Evolutionary conservation across 2,888 invertebrate species (phyloP), one percentile per base, ranked within the genome.

Genomic region (Eurois occulta): DNA sequence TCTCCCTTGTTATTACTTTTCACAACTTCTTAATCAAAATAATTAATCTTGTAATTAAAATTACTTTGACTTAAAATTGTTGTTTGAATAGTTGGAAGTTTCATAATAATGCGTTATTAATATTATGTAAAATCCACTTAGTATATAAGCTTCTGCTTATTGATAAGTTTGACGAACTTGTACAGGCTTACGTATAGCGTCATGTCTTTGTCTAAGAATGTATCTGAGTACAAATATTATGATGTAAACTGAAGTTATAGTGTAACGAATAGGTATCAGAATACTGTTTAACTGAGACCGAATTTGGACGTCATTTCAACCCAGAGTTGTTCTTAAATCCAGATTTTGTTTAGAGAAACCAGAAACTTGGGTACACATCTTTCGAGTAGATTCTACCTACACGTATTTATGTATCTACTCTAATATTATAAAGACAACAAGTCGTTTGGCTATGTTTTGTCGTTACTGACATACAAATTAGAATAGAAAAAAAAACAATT

Each of bases 121-220:
- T 83, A 84, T 76, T 83, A 84, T 76, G 77, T 83, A 85, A 84
- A 82, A 78, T 75, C 71, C 24, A 75, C 38, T 60, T 48, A 43
- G 62, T 60, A 48, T 18, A 55, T n/a, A 76, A 78, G 43, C 68
- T 66, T n/a, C 13, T n/a, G 66, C 75, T 77, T 80, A 79, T 83
- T 80, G 76, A 77, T 78, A 80, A 87, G 72, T 87, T 87, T 78
- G 77, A 80, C 66, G 71, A 83, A 87, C 69, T 81, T 78, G 66
- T 28, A 46, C 7, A n/a, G 62, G 69, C 32, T 72, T 73, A 77
- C 73, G 38, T 78, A 52, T 41, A 41, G 55, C 13, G 71, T 69
- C 66, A 46, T 80, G 71, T 41, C 38, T 35, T 35, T 82, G 69
- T 41, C 28, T 35, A 58, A 48, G 58, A 58, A 52, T 43, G 60